Base-by-base conservation (phyloP, 2,888 invertebrate species). In the Melipona beecheii region DNA sequence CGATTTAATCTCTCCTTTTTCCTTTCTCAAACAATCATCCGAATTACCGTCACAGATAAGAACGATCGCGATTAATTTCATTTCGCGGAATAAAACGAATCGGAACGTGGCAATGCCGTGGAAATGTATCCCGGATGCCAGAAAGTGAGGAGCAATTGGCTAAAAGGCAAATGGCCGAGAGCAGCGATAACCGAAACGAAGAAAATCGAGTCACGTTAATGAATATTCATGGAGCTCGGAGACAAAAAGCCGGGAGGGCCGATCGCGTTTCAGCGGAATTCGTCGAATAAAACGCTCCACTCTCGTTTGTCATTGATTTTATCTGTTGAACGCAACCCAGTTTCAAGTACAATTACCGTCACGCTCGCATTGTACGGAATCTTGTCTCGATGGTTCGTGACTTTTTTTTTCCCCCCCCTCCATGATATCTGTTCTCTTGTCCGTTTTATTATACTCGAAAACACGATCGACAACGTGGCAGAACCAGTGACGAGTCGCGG, bases 241-340 rank as follows among this genome's bases (percentile, higher is more conserved):
- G 50, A 49, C 24, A 71, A 72, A 54, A 68, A 72, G 36, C 21
- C 49, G 43, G 9, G 49, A 52, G 13, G 49, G 60, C 3, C 24
- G 68, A n/a, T 54, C 68, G 49, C 24, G 66, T 70, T 77, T 27
- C 79, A 50, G 56, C 21, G 60, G 70, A 79, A 58, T 73, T 70
- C 50, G 36, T 11, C 52, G 15, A 56, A 36, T 68, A 62, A 74
- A 58, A 60, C 50, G 69, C 52, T 70, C 54, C 15, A 15, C 1
- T 43, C 43, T 70, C 69, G 80, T 80, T 74, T 74, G 43, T 80
- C 74, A 70, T 79, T 80, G 74, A 80, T 80, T 52, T 70, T 80
- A 82, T 82, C 74, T 66, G 19, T 56, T 65, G 56, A 79, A 80
- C 58, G 64, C 31, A 81, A 78, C 68, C 73, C 56, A 69, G 24